Evolutionary conservation across 2,113 vertebrate genomes (phyloP).

Genomic region (Rhea pennata): DNA sequence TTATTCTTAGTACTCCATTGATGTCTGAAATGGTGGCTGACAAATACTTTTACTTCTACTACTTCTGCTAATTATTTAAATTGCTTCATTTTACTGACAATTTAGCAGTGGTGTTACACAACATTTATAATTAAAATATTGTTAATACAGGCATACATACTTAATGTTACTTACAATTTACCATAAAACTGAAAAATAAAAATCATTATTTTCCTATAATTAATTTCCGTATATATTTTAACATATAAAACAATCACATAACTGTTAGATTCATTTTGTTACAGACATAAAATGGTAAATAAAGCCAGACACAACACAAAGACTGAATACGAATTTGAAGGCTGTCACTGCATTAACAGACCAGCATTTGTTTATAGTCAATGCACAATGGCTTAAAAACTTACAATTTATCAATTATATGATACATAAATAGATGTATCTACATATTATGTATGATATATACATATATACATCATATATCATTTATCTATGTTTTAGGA

Average conservation of each 20-base stretch:
- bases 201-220: neutral
- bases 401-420: neutral
- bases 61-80: neutral
- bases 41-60: neutral
- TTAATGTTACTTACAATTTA: neutral
- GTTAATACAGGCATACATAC: neutral
- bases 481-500: neutral
- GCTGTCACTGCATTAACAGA: neutral
- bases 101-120: neutral
- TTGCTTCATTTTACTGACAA: neutral
- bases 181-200: neutral
- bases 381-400: neutral
- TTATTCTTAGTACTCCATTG: neutral
- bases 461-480: neutral
- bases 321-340: neutral
- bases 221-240: neutral
- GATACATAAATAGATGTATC: neutral
- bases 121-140: neutral
- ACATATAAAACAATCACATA: neutral
- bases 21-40: neutral
- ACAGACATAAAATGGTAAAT: neutral
- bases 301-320: neutral
- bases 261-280: neutral
- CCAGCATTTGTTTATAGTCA: neutral
- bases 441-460: neutral